Base-by-base conservation (phyloP, 2,113 vertebrate species). In the Notothenia rossii region DNA sequence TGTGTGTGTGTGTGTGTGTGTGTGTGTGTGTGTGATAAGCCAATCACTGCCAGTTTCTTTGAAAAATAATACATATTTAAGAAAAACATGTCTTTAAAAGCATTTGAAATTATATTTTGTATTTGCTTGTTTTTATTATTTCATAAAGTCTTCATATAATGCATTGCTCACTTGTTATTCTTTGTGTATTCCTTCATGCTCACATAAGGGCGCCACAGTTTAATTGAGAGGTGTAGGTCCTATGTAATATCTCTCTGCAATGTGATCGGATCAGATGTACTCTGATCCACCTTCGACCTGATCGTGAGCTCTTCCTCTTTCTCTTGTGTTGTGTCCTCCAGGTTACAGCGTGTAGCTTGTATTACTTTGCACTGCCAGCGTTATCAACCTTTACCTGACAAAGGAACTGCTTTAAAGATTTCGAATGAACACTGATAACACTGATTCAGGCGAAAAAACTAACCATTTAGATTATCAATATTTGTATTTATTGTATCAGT, bases 1-100 rank as follows among this genome's bases (percentile, higher is more conserved):
- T 59, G 64, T 51, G 53, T 67, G 53, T 25, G 63, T 36, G 22
- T 66, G 20, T 33, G 72, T 48, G 36, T 12, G 75, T 29, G 2
- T 62, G 11, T 60, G 3, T 36, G 75, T 33, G 2, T 62, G 11
- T 60, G 3, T 48, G 55, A 33, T 25, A 12, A 60, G 70, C 40
- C 11, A 22, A 12, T 45, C 11, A 58, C 51, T 70, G 43, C 25
- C 79, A 20, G 15, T 1, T 50, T 70, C 2, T 58, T 5, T 49
- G 18, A 63, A 13, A 36, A 67, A 60, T 53, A 25, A 33, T 8
- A n/a, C 36, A 40, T 40, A 36, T 36, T 36, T 8, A 18, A 13
- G 7, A 22, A 56, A 49, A 3, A 15, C 0, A 18, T 9, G 22
- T 1, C 33, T 2, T 3, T 66, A 4, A 53, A 61, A 5, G 20